Evolutionary conservation across 1,140 invertebrate species (phyloP).

Genomic region (Antheraea pernyi): DNA sequence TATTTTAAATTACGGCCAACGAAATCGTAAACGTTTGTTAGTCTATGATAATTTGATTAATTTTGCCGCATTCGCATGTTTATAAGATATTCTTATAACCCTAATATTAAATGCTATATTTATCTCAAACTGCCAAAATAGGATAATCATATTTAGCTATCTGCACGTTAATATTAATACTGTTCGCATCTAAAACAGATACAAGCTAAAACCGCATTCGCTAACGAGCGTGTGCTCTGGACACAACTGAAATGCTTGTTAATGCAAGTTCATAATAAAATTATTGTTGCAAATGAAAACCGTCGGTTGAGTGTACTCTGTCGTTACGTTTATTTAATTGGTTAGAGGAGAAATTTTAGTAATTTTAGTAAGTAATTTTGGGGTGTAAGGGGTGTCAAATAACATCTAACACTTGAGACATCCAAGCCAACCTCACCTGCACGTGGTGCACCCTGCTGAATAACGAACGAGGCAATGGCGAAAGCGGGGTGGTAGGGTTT

Average conservation of each 20-base stretch:
- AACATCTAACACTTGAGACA: too few species aligned
- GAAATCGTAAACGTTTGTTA: too few species aligned
- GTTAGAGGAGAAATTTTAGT: not conserved
- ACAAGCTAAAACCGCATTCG: slow-evolving; percentile 7
- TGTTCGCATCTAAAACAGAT: not conserved
- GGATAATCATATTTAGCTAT: not conserved
- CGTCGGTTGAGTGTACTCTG: not conserved
- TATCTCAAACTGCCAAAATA: not conserved
- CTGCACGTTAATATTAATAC: not conserved
- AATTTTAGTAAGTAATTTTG: too few species aligned
- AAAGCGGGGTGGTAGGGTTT: too few species aligned
- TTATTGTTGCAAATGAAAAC: slow-evolving; percentile 2
- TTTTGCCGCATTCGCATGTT: too few species aligned
- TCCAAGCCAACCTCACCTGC: too few species aligned
- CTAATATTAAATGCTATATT: not conserved
- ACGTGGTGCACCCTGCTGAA: too few species aligned
- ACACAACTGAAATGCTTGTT: not conserved
- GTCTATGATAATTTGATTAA: too few species aligned
- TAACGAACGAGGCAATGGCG: too few species aligned
- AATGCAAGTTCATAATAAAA: slow-evolving; percentile 9
- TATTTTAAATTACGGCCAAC: too few species aligned
- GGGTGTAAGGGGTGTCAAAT: too few species aligned
- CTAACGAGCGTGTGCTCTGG: slow-evolving; percentile 2
- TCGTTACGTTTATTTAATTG: not conserved
- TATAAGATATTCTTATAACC: too few species aligned